Base-by-base conservation (phyloP, 2,888 invertebrate species). In the Aethes cnicana region DNA sequence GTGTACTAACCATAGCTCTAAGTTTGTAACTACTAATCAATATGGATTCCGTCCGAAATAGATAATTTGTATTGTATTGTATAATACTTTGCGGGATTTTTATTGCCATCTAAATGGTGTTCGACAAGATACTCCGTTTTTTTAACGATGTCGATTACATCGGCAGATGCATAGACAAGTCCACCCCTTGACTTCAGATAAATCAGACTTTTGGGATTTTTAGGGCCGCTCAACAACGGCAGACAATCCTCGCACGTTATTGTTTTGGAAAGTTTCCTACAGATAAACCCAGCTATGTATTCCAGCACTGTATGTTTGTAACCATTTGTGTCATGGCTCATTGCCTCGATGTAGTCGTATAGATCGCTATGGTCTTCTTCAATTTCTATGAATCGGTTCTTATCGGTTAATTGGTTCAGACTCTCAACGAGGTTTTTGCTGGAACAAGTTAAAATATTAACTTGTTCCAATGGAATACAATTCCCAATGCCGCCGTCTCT, bases 381-480 rank as follows among this genome's bases (percentile, higher is more conserved):
- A 0, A 54, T 14, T 12, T 54, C 21, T 32, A 21, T n/a, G n/a
- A 50, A 42, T 3, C 7, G 2, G 7, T 53, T 39, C 9, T 33
- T 47, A 3, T 54, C 26, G 8, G 59, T 33, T 9, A 56, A 39
- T 9, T 53, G 14, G 18, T 41, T 41, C 1, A 41, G 8, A 1
- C 9, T 16, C 4, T 49, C 12, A 6, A 32, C n/a, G 2, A 33
- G 54, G 12, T 47, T 56, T 12, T 49, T 54, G 17, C 57, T 59
- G 0, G 55, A 52, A 16, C 58, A 59, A 0, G 36, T 61, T 12
- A 58, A 43, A 28, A 61, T 57, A 23, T 48, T 54, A 6, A 61
- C 32, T 32, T 61, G 55, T 14, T 57, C 52, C 6, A 61, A 11
- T 0, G 56, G 53, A 11, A 53, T 43, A 18, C 56, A 58, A 16